phyloP scores from a whole-genome alignment of 2,888 invertebrate species.

The Nomada fabriciana region DNA sequence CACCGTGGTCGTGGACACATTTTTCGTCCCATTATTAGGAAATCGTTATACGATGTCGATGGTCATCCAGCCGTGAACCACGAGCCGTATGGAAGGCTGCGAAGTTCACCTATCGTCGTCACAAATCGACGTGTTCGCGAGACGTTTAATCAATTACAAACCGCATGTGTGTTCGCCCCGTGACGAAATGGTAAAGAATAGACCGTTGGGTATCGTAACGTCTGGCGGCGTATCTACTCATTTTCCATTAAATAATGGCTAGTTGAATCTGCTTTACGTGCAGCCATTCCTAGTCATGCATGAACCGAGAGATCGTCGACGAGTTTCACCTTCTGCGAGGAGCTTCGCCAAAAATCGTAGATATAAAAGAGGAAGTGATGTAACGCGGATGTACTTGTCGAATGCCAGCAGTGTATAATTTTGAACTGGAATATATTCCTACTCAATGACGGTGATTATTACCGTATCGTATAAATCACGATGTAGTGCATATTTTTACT shows the following conservation, averaged over 20 bases:
- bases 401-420: no score
- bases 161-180: no score
- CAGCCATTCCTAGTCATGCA: background rate
- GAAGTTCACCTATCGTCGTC: no score
- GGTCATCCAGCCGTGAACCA: conserved; percentile 12
- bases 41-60: background rate
- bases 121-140: no score
- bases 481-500: no score
- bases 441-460: no score
- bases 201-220: no score
- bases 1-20: background rate
- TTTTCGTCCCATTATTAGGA: no score
- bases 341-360: background rate
- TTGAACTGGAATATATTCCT: no score
- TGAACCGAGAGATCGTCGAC: background rate
- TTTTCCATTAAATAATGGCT: background rate
- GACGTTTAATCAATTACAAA: background rate
- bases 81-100: background rate
- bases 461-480: no score
- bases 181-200: no score
- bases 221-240: background rate
- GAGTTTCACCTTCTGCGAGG: background rate
- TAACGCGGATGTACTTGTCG: background rate
- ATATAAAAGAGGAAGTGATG: background rate
- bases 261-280: background rate